phyloP scores from a whole-genome alignment of 2,888 invertebrate genomes.

The Parascotia fuliginaria region DNA sequence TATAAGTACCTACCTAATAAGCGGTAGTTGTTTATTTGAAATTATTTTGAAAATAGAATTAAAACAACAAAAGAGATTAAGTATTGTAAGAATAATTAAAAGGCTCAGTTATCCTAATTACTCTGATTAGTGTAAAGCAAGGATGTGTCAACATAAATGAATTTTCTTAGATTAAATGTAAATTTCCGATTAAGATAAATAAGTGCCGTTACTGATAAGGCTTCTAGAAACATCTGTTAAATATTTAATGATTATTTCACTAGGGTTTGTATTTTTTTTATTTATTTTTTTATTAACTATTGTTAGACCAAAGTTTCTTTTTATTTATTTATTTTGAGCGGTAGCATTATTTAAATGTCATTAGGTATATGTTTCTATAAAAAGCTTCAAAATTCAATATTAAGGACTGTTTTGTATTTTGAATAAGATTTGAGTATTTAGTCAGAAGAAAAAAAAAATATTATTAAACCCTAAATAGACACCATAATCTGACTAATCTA shows the following conservation, averaged over 20 bases:
- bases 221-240: constrained; percentile 32
- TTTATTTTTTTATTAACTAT: constrained; percentile 49
- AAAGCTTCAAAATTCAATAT: too few species aligned
- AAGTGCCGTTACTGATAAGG: constrained; percentile 21
- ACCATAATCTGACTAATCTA: too few species aligned
- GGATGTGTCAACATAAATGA: constrained; percentile 47
- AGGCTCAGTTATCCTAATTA: constrained; percentile 48
- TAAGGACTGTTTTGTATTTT: too few species aligned
- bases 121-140: constrained; percentile 44
- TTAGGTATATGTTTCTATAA: not conserved
- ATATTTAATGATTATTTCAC: constrained; percentile 26
- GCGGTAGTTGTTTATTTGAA: not conserved
- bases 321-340: constrained; percentile 3
- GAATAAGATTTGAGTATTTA: too few species aligned
- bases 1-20: not conserved
- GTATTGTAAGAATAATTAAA: constrained; percentile 25
- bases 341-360: constrained; percentile 10
- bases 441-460: too few species aligned
- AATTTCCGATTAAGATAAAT: constrained; percentile 40
- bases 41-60: constrained; percentile 16
- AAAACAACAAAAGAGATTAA: constrained; percentile 27
- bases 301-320: constrained; percentile 73
- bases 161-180: constrained; percentile 44
- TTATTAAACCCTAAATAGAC: too few species aligned
- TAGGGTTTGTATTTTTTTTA: constrained; percentile 50